Evolutionary conservation across 2,797 vertebrate genomes (phyloP).

Genomic region (Sebastes matsubarae): DNA sequence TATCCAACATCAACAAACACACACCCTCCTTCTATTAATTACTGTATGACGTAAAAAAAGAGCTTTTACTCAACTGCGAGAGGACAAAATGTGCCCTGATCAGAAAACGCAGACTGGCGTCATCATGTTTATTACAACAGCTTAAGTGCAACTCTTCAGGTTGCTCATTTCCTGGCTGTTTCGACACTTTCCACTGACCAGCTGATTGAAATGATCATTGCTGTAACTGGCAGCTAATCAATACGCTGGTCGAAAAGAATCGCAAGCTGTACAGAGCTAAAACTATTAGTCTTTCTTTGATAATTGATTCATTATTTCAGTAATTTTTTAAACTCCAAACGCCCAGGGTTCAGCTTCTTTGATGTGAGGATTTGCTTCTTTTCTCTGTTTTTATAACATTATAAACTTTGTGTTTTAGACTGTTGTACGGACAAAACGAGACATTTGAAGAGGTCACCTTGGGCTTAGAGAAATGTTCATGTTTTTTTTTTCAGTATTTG

Average conservation of each 20-base stretch:
- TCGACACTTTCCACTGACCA: constrained; percentile 13
- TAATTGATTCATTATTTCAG: background rate
- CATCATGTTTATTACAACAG: constrained; percentile 50
- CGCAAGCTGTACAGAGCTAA: background rate
- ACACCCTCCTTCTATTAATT: constrained; percentile 9
- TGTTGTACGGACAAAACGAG: too few relatives aligned
- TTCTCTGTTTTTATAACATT: background rate
- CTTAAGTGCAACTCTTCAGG: constrained; percentile 43
- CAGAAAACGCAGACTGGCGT: constrained; percentile 34
- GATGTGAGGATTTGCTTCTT: background rate
- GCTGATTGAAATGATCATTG: background rate
- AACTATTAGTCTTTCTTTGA: background rate
- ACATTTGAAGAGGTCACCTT: too few relatives aligned
- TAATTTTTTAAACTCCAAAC: background rate
- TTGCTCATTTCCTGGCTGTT: constrained; percentile 63
- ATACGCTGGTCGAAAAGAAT: background rate
- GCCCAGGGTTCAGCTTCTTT: background rate
- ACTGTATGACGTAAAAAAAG: background rate
- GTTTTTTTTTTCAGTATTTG: background rate
- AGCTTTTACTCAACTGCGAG: background rate
- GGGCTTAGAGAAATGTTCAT: background rate
- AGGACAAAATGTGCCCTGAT: constrained; percentile 39
- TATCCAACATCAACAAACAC: constrained; percentile 17
- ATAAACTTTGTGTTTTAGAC: background rate
- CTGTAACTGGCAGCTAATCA: background rate